Conservation (phyloP, 2,113 vertebrate genomes). For the Tachycineta bicolor region DNA sequence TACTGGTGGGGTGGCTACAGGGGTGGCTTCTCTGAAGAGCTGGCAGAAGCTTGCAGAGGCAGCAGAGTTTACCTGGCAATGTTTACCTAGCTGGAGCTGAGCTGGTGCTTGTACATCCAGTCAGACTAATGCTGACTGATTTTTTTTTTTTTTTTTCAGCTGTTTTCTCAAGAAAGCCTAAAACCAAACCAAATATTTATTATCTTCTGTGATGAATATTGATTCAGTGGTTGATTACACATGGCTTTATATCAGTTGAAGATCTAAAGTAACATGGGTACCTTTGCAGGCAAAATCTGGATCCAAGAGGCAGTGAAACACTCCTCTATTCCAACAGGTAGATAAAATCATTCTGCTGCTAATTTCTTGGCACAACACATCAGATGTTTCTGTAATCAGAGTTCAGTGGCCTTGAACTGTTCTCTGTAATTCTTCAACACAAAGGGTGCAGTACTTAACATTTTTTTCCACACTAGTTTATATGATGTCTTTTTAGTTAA, state of each 20-base stretch:
- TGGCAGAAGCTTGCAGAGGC: not conserved
- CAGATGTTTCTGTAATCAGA: not conserved
- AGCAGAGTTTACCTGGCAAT: not conserved
- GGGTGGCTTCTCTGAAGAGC: too few relatives aligned
- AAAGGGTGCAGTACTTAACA: not conserved
- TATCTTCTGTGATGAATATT: not conserved
- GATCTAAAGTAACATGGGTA: not conserved
- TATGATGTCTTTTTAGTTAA: not conserved
- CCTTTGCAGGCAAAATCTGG: not conserved
- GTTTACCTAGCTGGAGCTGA: not conserved
- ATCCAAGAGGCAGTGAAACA: not conserved
- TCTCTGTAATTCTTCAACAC: not conserved
- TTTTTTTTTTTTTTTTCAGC: not conserved
- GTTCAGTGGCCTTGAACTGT: not conserved
- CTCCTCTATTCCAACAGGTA: not conserved
- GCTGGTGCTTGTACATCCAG: not conserved
- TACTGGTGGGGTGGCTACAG: not conserved
- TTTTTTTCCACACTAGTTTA: not conserved
- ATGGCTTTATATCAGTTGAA: not conserved
- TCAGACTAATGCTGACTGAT: not conserved
- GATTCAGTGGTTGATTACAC: not conserved
- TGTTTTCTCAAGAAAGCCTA: not conserved
- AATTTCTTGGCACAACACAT: not conserved
- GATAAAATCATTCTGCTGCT: not conserved
- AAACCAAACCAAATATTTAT: not conserved